phyloP scores from a whole-genome alignment of 2,888 invertebrate genomes.

The Pheosia tremula region DNA sequence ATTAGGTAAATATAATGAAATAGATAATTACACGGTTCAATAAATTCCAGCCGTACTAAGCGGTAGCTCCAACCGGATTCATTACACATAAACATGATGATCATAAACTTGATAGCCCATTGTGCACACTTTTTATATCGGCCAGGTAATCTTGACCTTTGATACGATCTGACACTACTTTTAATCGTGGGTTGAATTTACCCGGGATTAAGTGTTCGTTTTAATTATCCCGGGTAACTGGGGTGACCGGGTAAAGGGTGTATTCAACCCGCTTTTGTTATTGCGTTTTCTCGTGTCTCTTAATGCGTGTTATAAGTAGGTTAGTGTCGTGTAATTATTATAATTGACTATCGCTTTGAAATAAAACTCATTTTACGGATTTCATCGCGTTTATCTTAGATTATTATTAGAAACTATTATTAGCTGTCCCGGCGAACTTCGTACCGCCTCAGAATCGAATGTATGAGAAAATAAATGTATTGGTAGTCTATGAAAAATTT shows the following conservation, averaged over 20 bases:
- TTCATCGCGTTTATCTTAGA: too few species aligned
- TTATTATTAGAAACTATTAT: too few species aligned
- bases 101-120: not conserved
- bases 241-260: not conserved
- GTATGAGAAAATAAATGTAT: too few species aligned
- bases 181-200: not conserved
- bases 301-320: too few species aligned
- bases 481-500: too few species aligned
- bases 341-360: not conserved
- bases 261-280: constrained; percentile 1
- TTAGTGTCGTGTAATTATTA: not conserved
- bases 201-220: constrained; percentile 1
- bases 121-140: not conserved
- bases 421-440: too few species aligned
- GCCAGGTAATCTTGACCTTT: constrained; percentile 2
- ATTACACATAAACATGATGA: not conserved
- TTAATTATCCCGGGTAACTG: constrained; percentile 3
- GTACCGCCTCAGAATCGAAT: too few species aligned
- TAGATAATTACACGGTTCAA: too few species aligned
- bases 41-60: too few species aligned
- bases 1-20: too few species aligned
- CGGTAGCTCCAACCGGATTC: not conserved
- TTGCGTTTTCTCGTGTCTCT: not conserved
- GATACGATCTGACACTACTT: constrained; percentile 2
- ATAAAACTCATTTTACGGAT: not conserved